Base-by-base conservation (phyloP, 53 echinoderm and acorn worm genomes). In the Zoroaster sp. region DNA sequence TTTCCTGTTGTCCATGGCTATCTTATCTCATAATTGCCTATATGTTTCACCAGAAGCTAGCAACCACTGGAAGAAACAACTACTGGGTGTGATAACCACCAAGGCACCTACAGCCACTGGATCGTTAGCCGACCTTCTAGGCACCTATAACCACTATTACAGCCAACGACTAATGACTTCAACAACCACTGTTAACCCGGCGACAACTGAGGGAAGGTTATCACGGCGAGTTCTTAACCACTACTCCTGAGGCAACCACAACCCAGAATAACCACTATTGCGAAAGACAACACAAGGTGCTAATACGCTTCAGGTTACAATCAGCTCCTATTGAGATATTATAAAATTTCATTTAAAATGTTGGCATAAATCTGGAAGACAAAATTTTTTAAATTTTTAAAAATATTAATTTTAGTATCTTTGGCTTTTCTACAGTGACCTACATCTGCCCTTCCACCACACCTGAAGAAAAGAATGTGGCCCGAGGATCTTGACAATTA, bases 171-270 rank as follows among this genome's bases (percentile, higher is more conserved):
- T 46, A 6, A 66, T 6, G 66, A 15, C 33, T n/a, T n/a, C n/a
- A n/a, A n/a, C n/a, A n/a, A n/a, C n/a, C n/a, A n/a, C n/a, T n/a
- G n/a, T n/a, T n/a, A n/a, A n/a, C n/a, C n/a, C 53, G 1, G 15
- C 77, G 23, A 77, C 77, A 35, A 43, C 77, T 18, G n/a, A n/a
- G 77, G 53, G 25, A 54, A 77, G 35, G 53, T 77, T 15, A 52
- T 40, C 17, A 72, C 54, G 35, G 15, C 77, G 36, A 18, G n/a
- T n/a, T 77, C 6, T 35, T 52, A 14, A 77, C 77, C n/a, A 52
- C 54, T 14, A 53, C 77, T 8, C 77, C 77, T 52, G 77, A 77
- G 77, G 32, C 52, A 77, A 77, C 77, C 18, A 77, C 77, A 18
- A 53, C 35, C 34, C 35, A 77, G n/a, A 54, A 28, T 33, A 66